Evolutionary conservation across 2,888 invertebrate genomes (phyloP).

Genomic region (Patella ulyssiponensis): DNA sequence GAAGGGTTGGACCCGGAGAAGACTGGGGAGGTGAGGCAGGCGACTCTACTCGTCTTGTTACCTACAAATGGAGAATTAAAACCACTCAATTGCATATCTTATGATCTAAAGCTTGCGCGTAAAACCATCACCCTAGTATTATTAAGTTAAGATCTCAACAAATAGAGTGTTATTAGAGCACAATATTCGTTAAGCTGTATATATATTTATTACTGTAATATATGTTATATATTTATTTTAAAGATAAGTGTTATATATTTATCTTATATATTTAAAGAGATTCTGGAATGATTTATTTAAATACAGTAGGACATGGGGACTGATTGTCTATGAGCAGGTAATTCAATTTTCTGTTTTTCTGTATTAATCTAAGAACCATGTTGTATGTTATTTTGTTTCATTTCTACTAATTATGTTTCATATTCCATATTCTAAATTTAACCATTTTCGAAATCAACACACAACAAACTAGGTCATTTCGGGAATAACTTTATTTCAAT

Average conservation of each 20-base stretch:
- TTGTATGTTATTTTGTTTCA: background rate
- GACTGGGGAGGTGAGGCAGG: no score
- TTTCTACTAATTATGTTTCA: no score
- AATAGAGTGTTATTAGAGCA: background rate
- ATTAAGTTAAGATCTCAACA: constrained; percentile 6
- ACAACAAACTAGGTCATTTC: no score
- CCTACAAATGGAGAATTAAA: no score
- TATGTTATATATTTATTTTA: background rate
- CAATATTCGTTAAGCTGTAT: background rate
- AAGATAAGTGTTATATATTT: no score
- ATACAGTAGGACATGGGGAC: constrained; percentile 51
- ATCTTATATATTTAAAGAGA: constrained; percentile 34
- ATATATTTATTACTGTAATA: background rate
- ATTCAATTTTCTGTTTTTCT: background rate
- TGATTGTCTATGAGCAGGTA: constrained; percentile 60
- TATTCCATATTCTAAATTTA: no score
- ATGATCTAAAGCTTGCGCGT: no score
- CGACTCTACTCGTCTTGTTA: no score
- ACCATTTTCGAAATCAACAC: background rate
- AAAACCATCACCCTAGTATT: no score
- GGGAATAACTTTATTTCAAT: no score
- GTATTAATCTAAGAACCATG: background rate
- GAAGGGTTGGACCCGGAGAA: no score
- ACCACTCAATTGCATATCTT: no score
- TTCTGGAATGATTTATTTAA: constrained; percentile 60